Percentiles rank a stretch among this genome's conserved stretches.
Conservation (phyloP, 2,888 invertebrate genomes). For the Furcula furcula region DNA sequence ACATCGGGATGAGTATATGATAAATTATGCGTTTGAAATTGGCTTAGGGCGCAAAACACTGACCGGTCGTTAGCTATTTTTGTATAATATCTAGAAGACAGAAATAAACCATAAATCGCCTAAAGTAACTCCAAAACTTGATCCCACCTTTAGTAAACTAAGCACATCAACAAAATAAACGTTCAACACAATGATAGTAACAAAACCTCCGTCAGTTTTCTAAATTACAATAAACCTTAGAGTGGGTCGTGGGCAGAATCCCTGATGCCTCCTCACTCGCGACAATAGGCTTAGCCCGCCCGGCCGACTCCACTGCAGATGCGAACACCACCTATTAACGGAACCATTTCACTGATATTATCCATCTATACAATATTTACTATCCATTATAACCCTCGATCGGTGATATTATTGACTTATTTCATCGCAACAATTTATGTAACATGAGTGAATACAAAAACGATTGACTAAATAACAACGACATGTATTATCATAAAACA, state of each 20-base stretch:
- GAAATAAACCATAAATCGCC: slow-evolving; percentile 16
- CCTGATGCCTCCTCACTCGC: slow-evolving; percentile 58
- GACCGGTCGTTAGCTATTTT: no score
- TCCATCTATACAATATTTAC: slow-evolving; percentile 15
- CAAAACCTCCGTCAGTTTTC: slow-evolving; percentile 74
- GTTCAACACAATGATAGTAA: slow-evolving; percentile 59
- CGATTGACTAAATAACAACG: slow-evolving; percentile 54
- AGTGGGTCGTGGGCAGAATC: slow-evolving; percentile 71
- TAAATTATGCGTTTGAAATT: no score
- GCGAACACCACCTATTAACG: slow-evolving; percentile 57
- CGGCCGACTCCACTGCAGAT: slow-evolving; percentile 51
- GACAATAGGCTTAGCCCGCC: slow-evolving; percentile 66
- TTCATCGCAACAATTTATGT: slow-evolving; percentile 33
- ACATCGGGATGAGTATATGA: no score
- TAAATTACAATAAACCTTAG: slow-evolving; percentile 78
- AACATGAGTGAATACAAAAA: slow-evolving; percentile 47
- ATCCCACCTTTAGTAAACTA: slow-evolving; percentile 33
- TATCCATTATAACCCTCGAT: slow-evolving; percentile 22
- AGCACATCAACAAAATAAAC: slow-evolving; percentile 59
- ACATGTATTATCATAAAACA: slow-evolving; percentile 62
- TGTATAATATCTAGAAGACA: neutral
- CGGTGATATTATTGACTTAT: slow-evolving; percentile 12
- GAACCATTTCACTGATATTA: slow-evolving; percentile 50
- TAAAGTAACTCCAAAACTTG: slow-evolving; percentile 38
- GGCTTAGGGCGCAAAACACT: no score